These are phyloP conservation scores for Stenolophus ochropezus DNA, from an alignment of 2,888 invertebrate genomes.

Conservation along the genomic window DNA sequence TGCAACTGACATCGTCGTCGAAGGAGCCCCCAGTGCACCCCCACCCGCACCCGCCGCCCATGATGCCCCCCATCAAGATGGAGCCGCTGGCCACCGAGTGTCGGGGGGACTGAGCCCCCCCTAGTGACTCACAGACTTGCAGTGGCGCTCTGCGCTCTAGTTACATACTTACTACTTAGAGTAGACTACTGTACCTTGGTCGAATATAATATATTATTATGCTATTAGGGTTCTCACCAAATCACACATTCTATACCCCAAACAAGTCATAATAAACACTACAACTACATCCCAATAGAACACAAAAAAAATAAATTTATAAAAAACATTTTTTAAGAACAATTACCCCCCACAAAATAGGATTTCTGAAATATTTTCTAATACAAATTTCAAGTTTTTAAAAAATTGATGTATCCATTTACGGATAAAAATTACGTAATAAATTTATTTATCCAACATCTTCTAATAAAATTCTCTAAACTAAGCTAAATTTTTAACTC, in stretches of 20 bases:
- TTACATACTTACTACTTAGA: constrained; percentile 32
- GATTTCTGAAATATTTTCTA: no score
- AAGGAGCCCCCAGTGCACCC: constrained; percentile 14
- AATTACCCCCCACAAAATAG: no score
- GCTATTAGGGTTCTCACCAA: constrained; percentile 16
- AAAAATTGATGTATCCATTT: no score
- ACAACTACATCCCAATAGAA: neutral
- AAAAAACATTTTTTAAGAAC: no score
- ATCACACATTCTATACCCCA: no score
- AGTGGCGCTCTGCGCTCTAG: neutral
- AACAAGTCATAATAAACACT: no score
- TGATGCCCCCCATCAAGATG: constrained; percentile 79
- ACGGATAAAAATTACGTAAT: no score
- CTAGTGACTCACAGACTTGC: constrained; percentile 31
- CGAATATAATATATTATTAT: constrained; percentile 54
- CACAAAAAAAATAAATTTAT: neutral
- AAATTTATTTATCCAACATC: no score
- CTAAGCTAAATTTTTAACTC: no score
- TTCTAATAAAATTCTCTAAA: no score
- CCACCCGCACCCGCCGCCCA: neutral
- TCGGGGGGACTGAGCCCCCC: constrained; percentile 76
- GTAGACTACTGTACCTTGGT: constrained; percentile 56
- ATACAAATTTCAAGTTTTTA: no score
- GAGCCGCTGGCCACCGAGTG: constrained; percentile 81
- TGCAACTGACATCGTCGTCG: constrained; percentile 71